Evolutionary conservation across 2,888 invertebrate genomes (phyloP), one percentile per base, ranked within the genome.

Genomic region (Endotricha flammealis): DNA sequence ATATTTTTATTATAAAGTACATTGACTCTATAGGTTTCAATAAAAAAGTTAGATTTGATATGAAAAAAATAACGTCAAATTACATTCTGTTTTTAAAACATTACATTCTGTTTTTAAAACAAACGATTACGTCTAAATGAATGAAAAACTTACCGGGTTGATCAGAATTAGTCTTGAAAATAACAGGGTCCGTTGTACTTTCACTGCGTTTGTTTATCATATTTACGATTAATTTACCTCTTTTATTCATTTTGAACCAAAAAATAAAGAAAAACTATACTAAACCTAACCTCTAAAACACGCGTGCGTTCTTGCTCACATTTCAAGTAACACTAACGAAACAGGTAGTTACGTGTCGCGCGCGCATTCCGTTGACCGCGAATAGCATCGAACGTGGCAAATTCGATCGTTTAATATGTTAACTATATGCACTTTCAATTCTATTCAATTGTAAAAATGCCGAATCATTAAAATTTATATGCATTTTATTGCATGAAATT

Each of bases 241-340:
- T 34, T 27, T 28, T 27, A 28, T 34, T 11, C 34, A 34, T 34
- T 34, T 34, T 34, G 14, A 33, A 33, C 17, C 16, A 5, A 33
- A 33, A 33, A 11, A 16, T 25, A 33, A 7, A 33, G 17, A 17
- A 33, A 33, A 25, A 25, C 27, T 25, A 33, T 23, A 11, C 12
- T 32, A 32, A 32, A 32, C 32, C 24, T 32, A 32, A 24, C 24
- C 32, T 32, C n/a, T 12, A 32, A 32, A 32, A 32, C 9, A 32
- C 32, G 13, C 32, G 32, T 32, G 32, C 24, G 32, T 32, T 13
- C 24, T 17, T 12, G 23, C 24, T 23, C 32, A 32, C 32, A 13
- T 32, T 12, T 23, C 24, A 13, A 4, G 32, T 23, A 32, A 32
- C 24, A 32, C 32, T 32, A 24, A 24, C 32, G 32, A 24, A 32